These are phyloP conservation scores for Stomatorhinus ivindoensis DNA, from an alignment of 2,113 vertebrate genomes.

Conservation along the genomic window DNA sequence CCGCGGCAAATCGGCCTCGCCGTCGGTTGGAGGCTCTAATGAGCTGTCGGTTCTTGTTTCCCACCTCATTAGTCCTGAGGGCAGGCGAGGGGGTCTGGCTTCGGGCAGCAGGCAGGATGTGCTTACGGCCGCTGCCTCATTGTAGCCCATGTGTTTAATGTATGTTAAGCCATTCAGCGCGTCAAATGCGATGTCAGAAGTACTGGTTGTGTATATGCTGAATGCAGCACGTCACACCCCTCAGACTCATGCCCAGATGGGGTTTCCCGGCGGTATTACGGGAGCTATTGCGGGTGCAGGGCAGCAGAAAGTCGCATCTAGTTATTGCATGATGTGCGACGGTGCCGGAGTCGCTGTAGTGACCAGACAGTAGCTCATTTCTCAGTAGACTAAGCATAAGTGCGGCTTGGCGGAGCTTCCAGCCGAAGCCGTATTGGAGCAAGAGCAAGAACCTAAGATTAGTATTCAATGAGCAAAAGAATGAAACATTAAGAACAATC, in stretches of 20 bases:
- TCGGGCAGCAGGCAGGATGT: neutral
- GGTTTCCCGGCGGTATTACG: neutral
- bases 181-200: neutral
- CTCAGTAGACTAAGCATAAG: neutral
- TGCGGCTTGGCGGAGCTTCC: neutral
- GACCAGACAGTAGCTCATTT: neutral
- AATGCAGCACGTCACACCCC: neutral
- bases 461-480: neutral
- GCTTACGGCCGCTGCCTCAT: neutral
- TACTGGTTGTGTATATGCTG: neutral
- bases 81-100: neutral
- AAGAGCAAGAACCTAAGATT: neutral
- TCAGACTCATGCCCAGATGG: neutral
- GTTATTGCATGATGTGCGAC: neutral
- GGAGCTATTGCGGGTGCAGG: neutral
- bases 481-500: neutral
- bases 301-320: neutral
- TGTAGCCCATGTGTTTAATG: neutral
- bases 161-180: neutral
- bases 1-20: neutral
- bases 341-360: neutral
- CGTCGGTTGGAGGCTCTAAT: neutral
- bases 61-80: conserved; percentile 11
- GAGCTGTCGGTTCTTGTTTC: neutral
- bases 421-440: neutral